These are phyloP conservation scores for Myrmecophaga tridactyla DNA, from an alignment of 2,113 vertebrate genomes.

Conservation along the genomic window DNA sequence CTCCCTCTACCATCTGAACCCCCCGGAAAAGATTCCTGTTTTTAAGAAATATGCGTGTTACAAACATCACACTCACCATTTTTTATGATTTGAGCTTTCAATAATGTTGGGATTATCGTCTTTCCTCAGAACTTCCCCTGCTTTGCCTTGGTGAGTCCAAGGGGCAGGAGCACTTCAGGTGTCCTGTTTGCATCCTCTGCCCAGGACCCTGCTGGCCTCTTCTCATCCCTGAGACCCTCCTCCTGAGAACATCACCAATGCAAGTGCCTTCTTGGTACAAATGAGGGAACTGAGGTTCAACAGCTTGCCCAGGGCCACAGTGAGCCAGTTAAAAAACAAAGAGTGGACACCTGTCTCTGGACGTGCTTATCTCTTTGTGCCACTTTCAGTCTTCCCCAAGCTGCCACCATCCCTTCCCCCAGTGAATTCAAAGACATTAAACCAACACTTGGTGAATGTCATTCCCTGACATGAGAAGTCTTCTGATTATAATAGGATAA, in stretches of 20 bases:
- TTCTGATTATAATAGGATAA: not conserved
- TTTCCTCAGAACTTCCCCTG: not conserved
- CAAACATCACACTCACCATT: not conserved
- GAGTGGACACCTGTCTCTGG: too few species aligned
- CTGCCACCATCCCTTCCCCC: not conserved
- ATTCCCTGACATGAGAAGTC: not conserved
- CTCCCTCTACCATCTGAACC: not conserved
- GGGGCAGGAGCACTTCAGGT: rapidly evolving
- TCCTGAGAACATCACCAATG: rapidly evolving
- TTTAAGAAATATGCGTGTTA: not conserved
- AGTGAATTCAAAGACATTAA: not conserved
- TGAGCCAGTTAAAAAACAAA: not conserved
- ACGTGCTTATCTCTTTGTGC: not conserved
- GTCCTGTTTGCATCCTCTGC: not conserved
- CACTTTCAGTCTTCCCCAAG: too few species aligned
- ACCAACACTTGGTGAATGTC: not conserved
- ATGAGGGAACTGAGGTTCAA: not conserved
- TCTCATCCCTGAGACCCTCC: not conserved
- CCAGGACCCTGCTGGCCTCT: not conserved
- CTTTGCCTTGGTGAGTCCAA: not conserved
- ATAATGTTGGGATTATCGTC: not conserved
- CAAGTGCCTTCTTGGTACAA: not conserved
- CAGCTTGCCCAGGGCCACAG: not conserved
- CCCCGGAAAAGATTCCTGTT: not conserved
- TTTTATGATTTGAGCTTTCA: not conserved